Evolutionary conservation across 1,140 invertebrate genomes (phyloP).

Genomic region (Caenorhabditis brenneri): DNA sequence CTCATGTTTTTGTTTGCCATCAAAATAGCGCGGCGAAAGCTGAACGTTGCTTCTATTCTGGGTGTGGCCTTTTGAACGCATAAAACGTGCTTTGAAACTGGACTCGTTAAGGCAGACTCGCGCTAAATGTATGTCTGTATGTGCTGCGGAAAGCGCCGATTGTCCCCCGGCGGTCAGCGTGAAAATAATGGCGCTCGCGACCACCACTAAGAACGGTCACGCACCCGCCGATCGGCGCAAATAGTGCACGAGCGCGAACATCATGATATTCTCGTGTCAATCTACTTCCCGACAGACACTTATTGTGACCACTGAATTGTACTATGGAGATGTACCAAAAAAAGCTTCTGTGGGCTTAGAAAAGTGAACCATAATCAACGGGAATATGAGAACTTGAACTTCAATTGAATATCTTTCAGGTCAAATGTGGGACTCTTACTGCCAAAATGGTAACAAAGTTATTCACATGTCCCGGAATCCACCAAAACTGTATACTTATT

Average conservation of each 20-base stretch:
- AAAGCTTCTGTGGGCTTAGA: not conserved
- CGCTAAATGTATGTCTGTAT: not conserved
- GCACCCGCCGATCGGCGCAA: not conserved
- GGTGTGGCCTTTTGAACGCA: constrained; percentile 20
- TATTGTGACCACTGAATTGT: not conserved
- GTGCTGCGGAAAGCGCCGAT: constrained; percentile 8
- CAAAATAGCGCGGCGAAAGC: not conserved
- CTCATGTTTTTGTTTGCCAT: constrained; percentile 42
- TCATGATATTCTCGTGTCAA: constrained; percentile 40
- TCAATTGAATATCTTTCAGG: constrained; percentile 59
- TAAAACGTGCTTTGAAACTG: constrained; percentile 36
- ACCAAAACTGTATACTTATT: constrained; percentile 72
- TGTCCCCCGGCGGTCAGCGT: not conserved
- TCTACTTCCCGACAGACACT: not conserved
- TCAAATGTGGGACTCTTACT: constrained; percentile 71
- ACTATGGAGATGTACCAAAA: not conserved
- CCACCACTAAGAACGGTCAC: constrained; percentile 14
- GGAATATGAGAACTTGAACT: not conserved
- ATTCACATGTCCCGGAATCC: constrained; percentile 73
- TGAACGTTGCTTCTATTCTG: constrained; percentile 38
- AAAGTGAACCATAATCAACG: too few relatives aligned
- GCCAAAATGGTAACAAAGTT: constrained; percentile 71
- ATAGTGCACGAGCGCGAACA: constrained; percentile 12
- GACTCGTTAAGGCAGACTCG: not conserved
- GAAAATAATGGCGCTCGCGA: constrained; percentile 15